These are phyloP conservation scores for Chesias legatella DNA, from an alignment of 2,888 invertebrate species.

Conservation along the genomic window DNA sequence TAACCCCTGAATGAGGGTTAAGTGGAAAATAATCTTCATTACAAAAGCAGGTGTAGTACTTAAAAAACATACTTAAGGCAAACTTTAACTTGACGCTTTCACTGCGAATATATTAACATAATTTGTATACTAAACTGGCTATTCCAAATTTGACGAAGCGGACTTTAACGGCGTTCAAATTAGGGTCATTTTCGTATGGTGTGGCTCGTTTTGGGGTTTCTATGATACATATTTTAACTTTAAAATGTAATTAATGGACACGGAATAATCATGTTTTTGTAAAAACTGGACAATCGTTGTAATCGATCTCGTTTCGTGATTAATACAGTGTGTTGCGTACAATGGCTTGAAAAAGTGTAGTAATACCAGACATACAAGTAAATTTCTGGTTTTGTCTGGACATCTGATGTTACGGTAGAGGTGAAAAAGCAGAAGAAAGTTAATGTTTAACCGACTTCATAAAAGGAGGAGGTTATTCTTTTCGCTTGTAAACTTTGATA, in stretches of 20 bases:
- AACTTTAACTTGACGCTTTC: constrained; percentile 60
- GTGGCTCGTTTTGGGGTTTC: not conserved
- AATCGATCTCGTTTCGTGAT: constrained; percentile 49
- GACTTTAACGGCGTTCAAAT: not conserved
- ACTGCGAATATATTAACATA: constrained; percentile 67
- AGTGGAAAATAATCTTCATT: constrained; percentile 1
- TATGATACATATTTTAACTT: constrained; percentile 42
- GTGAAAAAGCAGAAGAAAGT: too few species aligned
- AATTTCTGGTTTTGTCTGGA: too few species aligned
- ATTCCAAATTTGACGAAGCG: not conserved
- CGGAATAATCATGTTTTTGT: constrained; percentile 48
- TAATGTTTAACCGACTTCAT: too few species aligned
- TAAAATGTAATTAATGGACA: constrained; percentile 53
- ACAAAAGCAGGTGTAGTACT: constrained; percentile 14
- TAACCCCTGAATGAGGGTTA: not conserved
- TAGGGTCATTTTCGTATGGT: constrained; percentile 1
- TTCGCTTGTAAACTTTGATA: too few species aligned
- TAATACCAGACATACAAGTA: too few species aligned
- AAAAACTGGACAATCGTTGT: constrained; percentile 50
- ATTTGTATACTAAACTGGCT: constrained; percentile 18
- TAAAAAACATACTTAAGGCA: constrained; percentile 11
- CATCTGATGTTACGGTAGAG: too few species aligned
- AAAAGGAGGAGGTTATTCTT: too few species aligned
- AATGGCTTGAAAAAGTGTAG: constrained; percentile 27
- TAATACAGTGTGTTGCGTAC: constrained; percentile 42